Base-by-base conservation (phyloP, 2,113 vertebrate species). In the Blennius ocellaris region DNA sequence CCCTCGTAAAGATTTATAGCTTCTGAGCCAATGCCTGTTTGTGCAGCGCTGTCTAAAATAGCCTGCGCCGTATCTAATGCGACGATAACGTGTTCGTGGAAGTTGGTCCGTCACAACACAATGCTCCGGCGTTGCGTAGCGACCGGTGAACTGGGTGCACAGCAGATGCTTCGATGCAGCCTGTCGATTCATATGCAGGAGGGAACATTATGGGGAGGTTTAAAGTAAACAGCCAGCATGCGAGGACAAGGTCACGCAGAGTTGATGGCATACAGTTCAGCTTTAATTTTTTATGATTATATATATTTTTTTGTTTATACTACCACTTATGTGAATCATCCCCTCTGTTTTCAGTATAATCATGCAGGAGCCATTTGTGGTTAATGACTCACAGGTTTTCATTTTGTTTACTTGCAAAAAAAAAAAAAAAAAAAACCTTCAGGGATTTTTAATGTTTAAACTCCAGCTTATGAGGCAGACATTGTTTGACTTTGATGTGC, bases 41-140 rank as follows among this genome's bases (percentile, higher is more conserved):
- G 82, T 78, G 67, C 44, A 81, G 73, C 36, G 69, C 78, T 64
- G 79, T 78, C 87, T 79, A 69, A 84, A 77, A 73, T 80, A 82
- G 78, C 56, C 63, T 51, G 57, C 52, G 14, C 67, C 58, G 41
- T 81, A 82, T 92, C 89, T 86, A 92, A 93, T 91, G 85, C 90
- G 89, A 91, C 82, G 77, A 90, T 89, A 83, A 81, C 73, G 81
- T 89, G 85, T 85, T 81, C 76, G 80, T 79, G 80, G 78, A 87
- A 78, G 86, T 69, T 83, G 68, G 69, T 75, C 81, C 89, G 87
- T 88, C 86, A 84, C 79, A 91, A 91, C 89, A 90, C 68, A 78
- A 41, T 50, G 70, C 81, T 76, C 75, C 64, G 51, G 47, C 16
- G 91, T 93, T 91, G 90, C 92, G 21, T 90, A 73, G 93, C 75